Conservation (phyloP, 1,140 invertebrate species). For the Rhyacophila brunnea region DNA sequence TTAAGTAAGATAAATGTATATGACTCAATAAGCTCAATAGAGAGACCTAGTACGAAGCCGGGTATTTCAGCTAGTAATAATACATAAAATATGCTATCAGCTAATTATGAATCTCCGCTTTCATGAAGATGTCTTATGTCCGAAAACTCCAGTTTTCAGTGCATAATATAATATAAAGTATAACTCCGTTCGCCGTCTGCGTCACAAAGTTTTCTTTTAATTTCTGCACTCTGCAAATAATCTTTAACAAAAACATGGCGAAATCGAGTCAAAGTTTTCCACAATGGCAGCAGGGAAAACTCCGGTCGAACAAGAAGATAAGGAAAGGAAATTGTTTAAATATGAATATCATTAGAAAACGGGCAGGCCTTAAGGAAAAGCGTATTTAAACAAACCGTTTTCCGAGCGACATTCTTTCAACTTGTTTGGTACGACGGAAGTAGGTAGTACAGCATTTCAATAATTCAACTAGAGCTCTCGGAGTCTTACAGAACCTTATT, state of each 20-base stretch:
- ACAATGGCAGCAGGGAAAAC: not conserved
- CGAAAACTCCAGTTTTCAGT: no score
- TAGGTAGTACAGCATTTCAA: not conserved
- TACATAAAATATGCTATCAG: no score
- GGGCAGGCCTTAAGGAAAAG: not conserved
- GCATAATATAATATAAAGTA: no score
- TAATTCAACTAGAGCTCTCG: conserved; percentile 1
- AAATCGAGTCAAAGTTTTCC: conserved; percentile 9
- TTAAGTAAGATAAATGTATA: no score
- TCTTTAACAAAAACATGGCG: conserved; percentile 9
- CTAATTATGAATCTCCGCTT: no score
- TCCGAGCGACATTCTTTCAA: conserved; percentile 17
- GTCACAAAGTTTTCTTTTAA: no score
- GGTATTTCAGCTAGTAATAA: no score
- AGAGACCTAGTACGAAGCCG: no score
- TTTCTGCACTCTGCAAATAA: conserved; percentile 1
- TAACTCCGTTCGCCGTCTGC: no score
- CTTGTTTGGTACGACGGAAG: conserved; percentile 28
- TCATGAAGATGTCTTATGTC: no score
- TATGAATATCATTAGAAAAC: conserved; percentile 34
- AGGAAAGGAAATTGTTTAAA: conserved; percentile 33
- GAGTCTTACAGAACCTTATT: conserved; percentile 11
- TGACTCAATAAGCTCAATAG: no score
- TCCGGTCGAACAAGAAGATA: conserved; percentile 7
- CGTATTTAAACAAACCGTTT: conserved; percentile 31